Conservation (phyloP, 2,113 vertebrate species). For the Aramus guarauna region DNA sequence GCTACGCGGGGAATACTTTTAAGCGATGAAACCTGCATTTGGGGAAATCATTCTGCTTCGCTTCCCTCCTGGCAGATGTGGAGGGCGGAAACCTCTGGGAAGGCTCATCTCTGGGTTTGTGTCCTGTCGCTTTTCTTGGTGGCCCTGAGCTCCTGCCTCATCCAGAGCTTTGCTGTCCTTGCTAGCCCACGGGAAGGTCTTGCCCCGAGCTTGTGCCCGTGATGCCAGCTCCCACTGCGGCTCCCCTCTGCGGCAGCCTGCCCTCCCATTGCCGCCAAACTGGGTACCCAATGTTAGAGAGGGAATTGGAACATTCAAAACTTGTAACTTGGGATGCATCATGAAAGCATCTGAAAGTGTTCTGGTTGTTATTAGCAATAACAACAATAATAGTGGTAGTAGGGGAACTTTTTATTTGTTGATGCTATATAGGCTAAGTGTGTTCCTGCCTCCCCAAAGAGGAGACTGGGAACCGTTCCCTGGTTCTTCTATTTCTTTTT, state of each 20-base stretch:
- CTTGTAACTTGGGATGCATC: not conserved
- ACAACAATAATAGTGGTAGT: not conserved
- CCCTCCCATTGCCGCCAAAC: not conserved
- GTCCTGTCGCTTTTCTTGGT: fast-evolving
- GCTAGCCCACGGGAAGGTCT: not conserved
- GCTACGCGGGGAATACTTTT: not conserved
- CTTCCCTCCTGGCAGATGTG: not conserved
- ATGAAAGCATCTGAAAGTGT: not conserved
- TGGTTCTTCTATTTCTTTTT: not conserved
- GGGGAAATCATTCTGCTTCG: not conserved
- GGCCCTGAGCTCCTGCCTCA: not conserved
- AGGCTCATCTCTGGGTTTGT: not conserved
- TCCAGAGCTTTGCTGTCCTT: not conserved
- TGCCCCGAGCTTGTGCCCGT: not conserved
- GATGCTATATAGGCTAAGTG: fast-evolving
- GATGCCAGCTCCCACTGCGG: not conserved
- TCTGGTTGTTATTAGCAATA: not conserved
- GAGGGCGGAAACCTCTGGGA: not conserved
- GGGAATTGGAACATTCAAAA: not conserved
- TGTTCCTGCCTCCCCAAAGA: not conserved
- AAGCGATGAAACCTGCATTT: not conserved
- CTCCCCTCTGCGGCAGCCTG: not conserved
- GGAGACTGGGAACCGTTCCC: not conserved
- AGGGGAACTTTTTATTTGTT: not conserved
- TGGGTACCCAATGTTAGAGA: fast-evolving